Evolutionary conservation across 2,888 invertebrate species (phyloP).

Genomic region (Hirtodrosophila cameraria): DNA sequence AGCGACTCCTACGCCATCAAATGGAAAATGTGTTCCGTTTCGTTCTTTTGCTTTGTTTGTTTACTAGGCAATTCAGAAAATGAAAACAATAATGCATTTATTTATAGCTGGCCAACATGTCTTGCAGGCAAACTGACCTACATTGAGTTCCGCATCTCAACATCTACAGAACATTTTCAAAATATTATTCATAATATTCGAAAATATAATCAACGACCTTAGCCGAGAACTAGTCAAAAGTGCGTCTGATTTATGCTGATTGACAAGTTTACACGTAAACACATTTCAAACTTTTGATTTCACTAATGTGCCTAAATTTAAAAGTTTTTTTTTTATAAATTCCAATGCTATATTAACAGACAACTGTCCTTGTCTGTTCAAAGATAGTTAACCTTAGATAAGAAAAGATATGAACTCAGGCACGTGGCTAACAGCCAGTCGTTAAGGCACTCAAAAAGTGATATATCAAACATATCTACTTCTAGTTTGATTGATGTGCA

Average conservation of each 20-base stretch:
- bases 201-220: slow-evolving; percentile 48
- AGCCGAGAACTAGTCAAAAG: slow-evolving; percentile 37
- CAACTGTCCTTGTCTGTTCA: slow-evolving; percentile 54
- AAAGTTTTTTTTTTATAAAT: slow-evolving; percentile 72
- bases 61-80: slow-evolving; percentile 61
- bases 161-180: slow-evolving; percentile 38
- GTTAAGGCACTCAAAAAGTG: slow-evolving; percentile 37
- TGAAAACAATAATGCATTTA: slow-evolving; percentile 61
- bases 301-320: slow-evolving; percentile 47
- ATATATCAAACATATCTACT: slow-evolving; percentile 31
- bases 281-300: slow-evolving; percentile 32
- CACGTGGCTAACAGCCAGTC: slow-evolving; percentile 44
- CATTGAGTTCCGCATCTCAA: slow-evolving; percentile 57
- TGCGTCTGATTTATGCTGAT: slow-evolving; percentile 41
- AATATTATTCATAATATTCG: slow-evolving; percentile 40
- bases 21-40: slow-evolving; percentile 33
- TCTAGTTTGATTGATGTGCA: slow-evolving; percentile 51
- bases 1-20: slow-evolving; percentile 32
- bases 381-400: slow-evolving; percentile 61
- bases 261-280: slow-evolving; percentile 56
- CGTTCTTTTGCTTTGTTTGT: slow-evolving; percentile 36
- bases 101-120: slow-evolving; percentile 60
- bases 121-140: slow-evolving; percentile 62
- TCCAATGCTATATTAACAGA: slow-evolving; percentile 52
- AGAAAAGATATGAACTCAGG: slow-evolving; percentile 22